Conservation (phyloP, 1,140 invertebrate genomes). For the Caenorhabditis remanei region DNA sequence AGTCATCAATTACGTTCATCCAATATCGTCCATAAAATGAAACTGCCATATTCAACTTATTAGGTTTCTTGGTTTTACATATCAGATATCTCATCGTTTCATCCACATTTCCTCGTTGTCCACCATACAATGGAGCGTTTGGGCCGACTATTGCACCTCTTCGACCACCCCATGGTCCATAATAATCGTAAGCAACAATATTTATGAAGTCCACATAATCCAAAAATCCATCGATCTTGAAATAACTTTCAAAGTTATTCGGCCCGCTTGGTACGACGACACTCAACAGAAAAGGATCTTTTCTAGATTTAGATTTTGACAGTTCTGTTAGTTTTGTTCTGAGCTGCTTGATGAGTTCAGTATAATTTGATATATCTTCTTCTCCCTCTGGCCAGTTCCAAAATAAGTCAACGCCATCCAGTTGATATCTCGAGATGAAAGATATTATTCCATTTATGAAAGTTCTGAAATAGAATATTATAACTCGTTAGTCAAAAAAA, state of each 20-base stretch:
- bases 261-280: not conserved
- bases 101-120: not conserved
- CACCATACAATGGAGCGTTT: not conserved
- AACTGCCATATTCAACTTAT: slow-evolving; percentile 2
- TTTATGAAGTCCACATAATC: not conserved
- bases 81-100: not conserved
- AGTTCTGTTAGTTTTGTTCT: slow-evolving; percentile 9
- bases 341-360: slow-evolving; percentile 65
- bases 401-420: not conserved
- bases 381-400: slow-evolving; percentile 68
- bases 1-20: not conserved
- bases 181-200: not conserved
- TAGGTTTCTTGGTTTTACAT: not conserved
- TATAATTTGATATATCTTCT: not conserved
- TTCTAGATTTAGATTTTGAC: not conserved
- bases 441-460: not conserved
- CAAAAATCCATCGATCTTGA: not conserved
- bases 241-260: not conserved
- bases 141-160: not conserved
- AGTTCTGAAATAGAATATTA: not conserved
- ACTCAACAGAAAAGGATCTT: not conserved
- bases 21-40: not conserved
- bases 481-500: not conserved
- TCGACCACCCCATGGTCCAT: not conserved
- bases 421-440: not conserved